Base-by-base conservation (phyloP, 2,797 vertebrate species). In the Nasua narica region DNA sequence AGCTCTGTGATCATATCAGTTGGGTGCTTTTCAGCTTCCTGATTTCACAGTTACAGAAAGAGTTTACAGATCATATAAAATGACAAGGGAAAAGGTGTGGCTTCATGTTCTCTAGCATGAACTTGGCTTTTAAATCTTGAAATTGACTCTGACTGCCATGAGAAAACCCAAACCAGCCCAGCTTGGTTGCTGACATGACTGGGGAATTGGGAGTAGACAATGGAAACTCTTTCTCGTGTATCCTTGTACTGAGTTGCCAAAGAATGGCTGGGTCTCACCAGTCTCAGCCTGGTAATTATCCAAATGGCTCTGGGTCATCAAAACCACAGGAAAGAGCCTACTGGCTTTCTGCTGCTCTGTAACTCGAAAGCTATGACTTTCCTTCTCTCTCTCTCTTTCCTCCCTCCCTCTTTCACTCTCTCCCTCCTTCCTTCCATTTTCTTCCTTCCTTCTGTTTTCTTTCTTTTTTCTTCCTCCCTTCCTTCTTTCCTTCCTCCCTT, bases 161-260 rank as follows among this genome's bases (percentile, higher is more conserved):
- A 97, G 95, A 95, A 97, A 96, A 96, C 62, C 70, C 40, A 29
- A 91, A 92, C 46, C 88, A 76, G 89, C 60, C 67, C 78, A 37
- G 92, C 70, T 50, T 58, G 32, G 69, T 90, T 92, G 58, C 96
- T 94, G 62, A 96, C 74, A 90, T 82, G 94, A 87, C 50, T 54
- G 35, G 97, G 89, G 89, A 97, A 92, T 90, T 96, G 95, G 87
- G 93, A 97, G 85, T 70, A 97, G 94, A 95, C 96, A 92, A 90
- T 95, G 95, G 96, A 97, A 96, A 97, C 94, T 93, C 11, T 97
- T 95, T 97, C 92, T 93, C 81, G 35, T 54, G 60, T 29, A 56
- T 94, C 84, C 16, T 95, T 93, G 48, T 29, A 56, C 96, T 52
- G 15, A 74, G 52, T 94, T 97, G 94, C 96, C 96, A 97, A 89